Evolutionary conservation across 2,888 invertebrate species (phyloP).

Genomic region (Scaeva pyrastri): DNA sequence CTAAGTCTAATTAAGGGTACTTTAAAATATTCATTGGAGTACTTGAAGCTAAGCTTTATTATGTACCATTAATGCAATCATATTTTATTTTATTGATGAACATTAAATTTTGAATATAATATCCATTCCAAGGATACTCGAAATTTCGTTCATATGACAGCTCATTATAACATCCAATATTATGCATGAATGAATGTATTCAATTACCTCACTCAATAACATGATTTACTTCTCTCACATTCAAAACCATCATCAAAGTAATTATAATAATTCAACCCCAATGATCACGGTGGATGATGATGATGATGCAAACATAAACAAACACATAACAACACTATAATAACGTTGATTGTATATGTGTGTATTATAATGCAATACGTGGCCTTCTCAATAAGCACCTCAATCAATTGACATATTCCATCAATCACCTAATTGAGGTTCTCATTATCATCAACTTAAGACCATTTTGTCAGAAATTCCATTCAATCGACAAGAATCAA

Average conservation of each 20-base stretch:
- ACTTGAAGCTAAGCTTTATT: no score
- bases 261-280: slow-evolving; percentile 1
- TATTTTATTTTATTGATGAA: no score
- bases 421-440: slow-evolving; percentile 63
- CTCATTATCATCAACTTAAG: slow-evolving; percentile 61
- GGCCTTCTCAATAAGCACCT: background rate
- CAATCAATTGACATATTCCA: slow-evolving; percentile 33
- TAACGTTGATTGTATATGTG: no score
- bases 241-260: slow-evolving; percentile 10
- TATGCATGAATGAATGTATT: background rate
- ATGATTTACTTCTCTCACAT: background rate
- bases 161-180: slow-evolving; percentile 12
- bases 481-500: slow-evolving; percentile 61
- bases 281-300: background rate
- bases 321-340: background rate
- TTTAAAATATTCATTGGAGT: no score
- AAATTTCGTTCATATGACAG: background rate
- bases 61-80: no score
- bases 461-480: slow-evolving; percentile 43
- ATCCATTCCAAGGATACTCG: no score
- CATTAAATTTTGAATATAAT: no score
- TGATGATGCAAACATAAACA: background rate
- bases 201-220: slow-evolving; percentile 1
- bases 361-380: background rate
- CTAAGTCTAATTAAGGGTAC: no score